Evolutionary conservation across 2,888 invertebrate species (phyloP).

Genomic region (Latrodectus elegans): DNA sequence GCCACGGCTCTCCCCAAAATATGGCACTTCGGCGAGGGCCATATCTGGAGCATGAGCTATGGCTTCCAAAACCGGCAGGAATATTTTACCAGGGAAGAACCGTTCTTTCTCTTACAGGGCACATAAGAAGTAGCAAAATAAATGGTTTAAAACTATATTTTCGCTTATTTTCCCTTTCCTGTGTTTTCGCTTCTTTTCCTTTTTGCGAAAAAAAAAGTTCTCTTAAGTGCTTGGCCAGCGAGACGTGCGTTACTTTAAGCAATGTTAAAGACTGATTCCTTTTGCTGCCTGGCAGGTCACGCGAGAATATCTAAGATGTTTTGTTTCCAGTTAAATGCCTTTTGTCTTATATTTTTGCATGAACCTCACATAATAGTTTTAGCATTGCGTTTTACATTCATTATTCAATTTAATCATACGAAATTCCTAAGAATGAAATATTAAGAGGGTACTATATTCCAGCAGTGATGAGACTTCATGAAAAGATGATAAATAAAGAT

Average conservation of each 20-base stretch:
- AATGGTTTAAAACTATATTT: conserved; percentile 40
- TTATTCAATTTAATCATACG: too few relatives aligned
- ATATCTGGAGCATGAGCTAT: not conserved
- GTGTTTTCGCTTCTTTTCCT: not conserved
- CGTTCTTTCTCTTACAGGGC: not conserved
- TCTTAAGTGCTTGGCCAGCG: not conserved
- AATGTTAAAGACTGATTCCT: not conserved
- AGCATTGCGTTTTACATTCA: too few relatives aligned
- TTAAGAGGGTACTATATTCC: too few relatives aligned
- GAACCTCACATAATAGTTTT: not conserved
- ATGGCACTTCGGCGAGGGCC: conserved; percentile 11
- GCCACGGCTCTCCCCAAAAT: conserved; percentile 13
- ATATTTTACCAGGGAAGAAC: not conserved
- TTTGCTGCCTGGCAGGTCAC: not conserved
- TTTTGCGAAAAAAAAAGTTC: not conserved
- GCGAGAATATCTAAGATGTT: not conserved
- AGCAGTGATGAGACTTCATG: too few relatives aligned
- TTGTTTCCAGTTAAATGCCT: not conserved
- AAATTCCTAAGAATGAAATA: too few relatives aligned
- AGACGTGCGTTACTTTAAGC: not conserved
- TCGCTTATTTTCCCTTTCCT: conserved; percentile 20
- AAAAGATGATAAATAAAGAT: too few relatives aligned
- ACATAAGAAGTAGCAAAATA: conserved; percentile 34
- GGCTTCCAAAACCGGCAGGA: not conserved
- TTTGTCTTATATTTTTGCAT: not conserved